phyloP scores from a whole-genome alignment of 2,888 invertebrate species.

The Achlya flavicornis region DNA sequence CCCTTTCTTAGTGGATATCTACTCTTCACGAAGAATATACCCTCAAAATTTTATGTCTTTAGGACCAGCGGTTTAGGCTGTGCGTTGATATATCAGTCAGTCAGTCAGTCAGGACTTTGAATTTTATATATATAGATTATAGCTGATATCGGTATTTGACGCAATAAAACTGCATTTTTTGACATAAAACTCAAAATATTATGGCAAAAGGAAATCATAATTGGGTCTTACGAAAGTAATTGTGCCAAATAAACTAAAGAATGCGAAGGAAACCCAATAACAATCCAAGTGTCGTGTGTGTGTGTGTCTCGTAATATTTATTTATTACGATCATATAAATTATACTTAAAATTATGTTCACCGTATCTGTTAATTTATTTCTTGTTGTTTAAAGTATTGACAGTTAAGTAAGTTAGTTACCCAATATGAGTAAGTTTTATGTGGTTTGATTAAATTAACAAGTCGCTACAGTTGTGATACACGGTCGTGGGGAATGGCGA shows the following conservation, averaged over 20 bases:
- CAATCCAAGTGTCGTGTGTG: no score
- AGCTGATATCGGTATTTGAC: neutral
- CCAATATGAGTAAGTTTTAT: neutral
- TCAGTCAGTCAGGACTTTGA: no score
- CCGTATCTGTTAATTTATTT: neutral
- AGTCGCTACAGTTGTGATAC: neutral
- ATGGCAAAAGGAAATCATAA: constrained; percentile 3
- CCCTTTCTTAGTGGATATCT: no score
- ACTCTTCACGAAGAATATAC: no score
- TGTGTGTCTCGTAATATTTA: neutral
- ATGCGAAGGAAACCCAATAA: neutral
- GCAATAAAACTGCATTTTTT: neutral
- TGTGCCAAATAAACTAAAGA: neutral
- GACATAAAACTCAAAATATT: neutral
- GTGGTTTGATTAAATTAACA: neutral
- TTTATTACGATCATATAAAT: neutral
- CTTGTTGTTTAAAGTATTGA: neutral
- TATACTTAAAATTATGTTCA: neutral
- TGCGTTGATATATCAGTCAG: no score
- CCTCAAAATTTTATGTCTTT: no score
- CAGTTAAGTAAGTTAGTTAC: neutral
- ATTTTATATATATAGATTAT: no score
- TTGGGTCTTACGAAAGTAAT: neutral
- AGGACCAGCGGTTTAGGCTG: no score
- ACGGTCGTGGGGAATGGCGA: neutral